phyloP scores from a whole-genome alignment of 2,888 invertebrate genomes.

The Aporophyla lueneburgensis region DNA sequence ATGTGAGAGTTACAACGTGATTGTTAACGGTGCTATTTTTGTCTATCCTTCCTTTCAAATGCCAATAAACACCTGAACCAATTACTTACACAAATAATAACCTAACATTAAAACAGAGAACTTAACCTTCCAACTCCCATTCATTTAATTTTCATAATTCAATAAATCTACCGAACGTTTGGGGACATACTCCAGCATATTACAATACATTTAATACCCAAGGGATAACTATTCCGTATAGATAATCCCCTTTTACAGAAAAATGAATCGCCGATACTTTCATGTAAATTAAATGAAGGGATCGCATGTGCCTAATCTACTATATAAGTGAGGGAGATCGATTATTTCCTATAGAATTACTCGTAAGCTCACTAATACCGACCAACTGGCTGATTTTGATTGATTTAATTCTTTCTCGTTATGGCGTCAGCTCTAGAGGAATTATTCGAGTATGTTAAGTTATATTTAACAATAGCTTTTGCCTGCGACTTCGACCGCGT shows the following conservation, averaged over 20 bases:
- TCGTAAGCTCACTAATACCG: conserved; percentile 73
- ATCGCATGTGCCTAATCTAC: conserved; percentile 77
- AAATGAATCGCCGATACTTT: conserved; percentile 86
- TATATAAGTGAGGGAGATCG: conserved; percentile 74
- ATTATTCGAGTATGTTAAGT: background rate
- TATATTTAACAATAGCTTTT: too few species aligned
- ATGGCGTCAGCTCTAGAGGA: background rate
- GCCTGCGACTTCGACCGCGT: too few species aligned
- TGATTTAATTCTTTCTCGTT: conserved; percentile 55
- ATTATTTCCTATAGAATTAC: conserved; percentile 76
- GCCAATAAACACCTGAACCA: too few species aligned
- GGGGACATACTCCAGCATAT: conserved; percentile 72
- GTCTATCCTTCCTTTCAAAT: background rate
- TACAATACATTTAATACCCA: conserved; percentile 83
- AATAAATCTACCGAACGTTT: conserved; percentile 47
- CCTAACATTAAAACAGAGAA: conserved; percentile 3
- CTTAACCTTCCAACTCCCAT: conserved; percentile 9
- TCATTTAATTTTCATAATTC: conserved; percentile 58
- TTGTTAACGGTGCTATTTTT: too few species aligned
- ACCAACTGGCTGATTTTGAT: conserved; percentile 77
- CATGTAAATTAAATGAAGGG: conserved; percentile 89
- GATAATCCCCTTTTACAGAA: conserved; percentile 89
- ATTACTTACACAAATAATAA: background rate
- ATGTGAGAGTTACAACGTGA: background rate
- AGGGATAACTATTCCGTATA: conserved; percentile 85